These are phyloP conservation scores for Enteromius thamalakanensis DNA, from an alignment of 2,797 vertebrate species.

Conservation along the genomic window DNA sequence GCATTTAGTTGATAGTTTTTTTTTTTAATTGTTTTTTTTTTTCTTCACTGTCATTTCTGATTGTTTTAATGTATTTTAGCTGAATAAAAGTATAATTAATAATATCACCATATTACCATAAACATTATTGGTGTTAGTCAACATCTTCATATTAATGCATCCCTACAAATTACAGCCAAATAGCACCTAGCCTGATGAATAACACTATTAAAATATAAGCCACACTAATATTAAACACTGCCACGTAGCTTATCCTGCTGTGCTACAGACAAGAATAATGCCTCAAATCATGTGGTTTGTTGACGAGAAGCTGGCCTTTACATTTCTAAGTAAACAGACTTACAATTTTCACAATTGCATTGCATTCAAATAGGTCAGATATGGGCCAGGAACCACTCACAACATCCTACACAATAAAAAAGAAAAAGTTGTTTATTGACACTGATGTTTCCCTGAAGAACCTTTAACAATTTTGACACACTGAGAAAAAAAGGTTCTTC, in stretches of 20 bases:
- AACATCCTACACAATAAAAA: background rate
- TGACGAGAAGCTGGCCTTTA: background rate
- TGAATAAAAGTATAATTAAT: background rate
- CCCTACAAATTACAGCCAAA: background rate
- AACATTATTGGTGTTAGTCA: background rate
- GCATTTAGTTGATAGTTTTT: background rate
- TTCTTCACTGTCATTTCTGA: background rate
- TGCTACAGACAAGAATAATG: background rate
- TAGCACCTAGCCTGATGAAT: background rate
- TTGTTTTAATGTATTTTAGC: background rate
- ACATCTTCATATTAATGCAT: background rate
- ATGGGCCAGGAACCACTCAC: background rate
- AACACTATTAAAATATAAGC: background rate
- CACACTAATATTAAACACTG: background rate
- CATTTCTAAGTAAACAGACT: background rate
- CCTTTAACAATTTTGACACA: background rate
- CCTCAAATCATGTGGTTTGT: slow-evolving; percentile 1
- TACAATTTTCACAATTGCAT: background rate
- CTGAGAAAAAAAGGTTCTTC: background rate
- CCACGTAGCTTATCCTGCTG: background rate
- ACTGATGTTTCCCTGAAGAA: no score
- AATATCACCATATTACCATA: background rate
- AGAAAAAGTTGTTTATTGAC: background rate
- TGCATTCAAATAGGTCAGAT: background rate
- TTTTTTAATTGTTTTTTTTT: background rate